Conservation (phyloP, 2,797 vertebrate species). For the Anisognathus igniventris region DNA sequence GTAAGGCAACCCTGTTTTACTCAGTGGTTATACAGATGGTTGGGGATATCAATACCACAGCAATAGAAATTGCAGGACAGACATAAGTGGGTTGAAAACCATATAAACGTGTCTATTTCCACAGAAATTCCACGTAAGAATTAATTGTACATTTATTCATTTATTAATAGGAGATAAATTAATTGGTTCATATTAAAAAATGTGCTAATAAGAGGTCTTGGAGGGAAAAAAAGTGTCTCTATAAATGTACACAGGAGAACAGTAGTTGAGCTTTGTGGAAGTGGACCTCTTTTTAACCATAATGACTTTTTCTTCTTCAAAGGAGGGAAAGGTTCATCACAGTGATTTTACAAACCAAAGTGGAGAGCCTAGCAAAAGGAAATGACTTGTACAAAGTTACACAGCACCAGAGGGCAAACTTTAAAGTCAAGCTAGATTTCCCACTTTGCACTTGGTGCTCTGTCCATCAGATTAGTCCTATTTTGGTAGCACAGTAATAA, state of each 20-base stretch:
- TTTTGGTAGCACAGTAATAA: background rate
- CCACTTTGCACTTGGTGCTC: background rate
- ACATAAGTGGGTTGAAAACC: background rate
- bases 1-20: constrained; percentile 63
- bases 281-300: background rate
- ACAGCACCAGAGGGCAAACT: background rate
- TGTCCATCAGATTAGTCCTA: background rate
- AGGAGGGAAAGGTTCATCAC: background rate
- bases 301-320: background rate
- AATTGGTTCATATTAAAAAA: background rate
- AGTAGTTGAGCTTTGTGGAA: background rate
- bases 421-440: background rate
- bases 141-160: background rate
- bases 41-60: background rate
- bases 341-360: background rate
- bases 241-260: background rate
- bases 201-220: background rate
- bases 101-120: background rate
- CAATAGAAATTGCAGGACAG: background rate
- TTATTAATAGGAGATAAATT: background rate
- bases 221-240: background rate
- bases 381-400: background rate
- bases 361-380: background rate
- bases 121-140: background rate
- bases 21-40: background rate